Evolutionary conservation across 2,797 vertebrate species (phyloP).

Genomic region (Nyctibius grandis): DNA sequence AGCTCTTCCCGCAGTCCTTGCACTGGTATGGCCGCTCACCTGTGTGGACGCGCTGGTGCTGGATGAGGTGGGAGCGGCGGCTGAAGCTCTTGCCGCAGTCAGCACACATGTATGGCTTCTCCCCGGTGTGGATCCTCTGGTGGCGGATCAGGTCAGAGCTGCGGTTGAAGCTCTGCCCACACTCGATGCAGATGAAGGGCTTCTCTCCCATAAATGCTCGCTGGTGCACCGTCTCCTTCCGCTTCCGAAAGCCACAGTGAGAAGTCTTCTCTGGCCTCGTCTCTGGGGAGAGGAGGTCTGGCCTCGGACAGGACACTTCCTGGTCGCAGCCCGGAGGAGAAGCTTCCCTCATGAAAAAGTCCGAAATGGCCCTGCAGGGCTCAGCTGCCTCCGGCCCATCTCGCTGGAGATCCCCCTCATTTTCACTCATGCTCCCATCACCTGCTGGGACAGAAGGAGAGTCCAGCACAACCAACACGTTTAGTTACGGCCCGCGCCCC

Average conservation of each 20-base stretch:
- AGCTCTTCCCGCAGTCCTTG: conserved; percentile 30
- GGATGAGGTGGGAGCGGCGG: conserved; percentile 33
- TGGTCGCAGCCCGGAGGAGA: fast-evolving
- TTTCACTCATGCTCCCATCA: conserved; percentile 26
- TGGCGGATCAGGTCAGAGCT: conserved; percentile 23
- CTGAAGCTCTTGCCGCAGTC: conserved; percentile 16
- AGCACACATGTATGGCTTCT: neutral
- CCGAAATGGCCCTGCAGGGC: neutral
- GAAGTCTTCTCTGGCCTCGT: neutral
- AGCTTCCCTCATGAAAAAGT: neutral
- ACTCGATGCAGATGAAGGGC: conserved; percentile 14
- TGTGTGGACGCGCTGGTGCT: neutral
- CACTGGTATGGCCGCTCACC: conserved; percentile 1
- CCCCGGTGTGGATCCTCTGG: conserved; percentile 6
- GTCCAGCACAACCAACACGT: neutral
- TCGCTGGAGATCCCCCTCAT: neutral
- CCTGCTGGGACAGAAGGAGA: neutral
- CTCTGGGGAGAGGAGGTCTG: neutral
- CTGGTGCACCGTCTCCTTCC: neutral
- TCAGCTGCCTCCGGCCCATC: neutral
- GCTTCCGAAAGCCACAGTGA: neutral
- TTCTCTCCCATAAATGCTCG: neutral
- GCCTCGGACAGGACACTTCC: neutral
- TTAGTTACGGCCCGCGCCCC: fast-evolving
- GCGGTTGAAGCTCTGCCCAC: conserved; percentile 20